A percentile compares a stretch with the other conserved stretches of the same genome.
Conservation (phyloP, 2,113 vertebrate genomes). For the Thryonomys swinderianus region DNA sequence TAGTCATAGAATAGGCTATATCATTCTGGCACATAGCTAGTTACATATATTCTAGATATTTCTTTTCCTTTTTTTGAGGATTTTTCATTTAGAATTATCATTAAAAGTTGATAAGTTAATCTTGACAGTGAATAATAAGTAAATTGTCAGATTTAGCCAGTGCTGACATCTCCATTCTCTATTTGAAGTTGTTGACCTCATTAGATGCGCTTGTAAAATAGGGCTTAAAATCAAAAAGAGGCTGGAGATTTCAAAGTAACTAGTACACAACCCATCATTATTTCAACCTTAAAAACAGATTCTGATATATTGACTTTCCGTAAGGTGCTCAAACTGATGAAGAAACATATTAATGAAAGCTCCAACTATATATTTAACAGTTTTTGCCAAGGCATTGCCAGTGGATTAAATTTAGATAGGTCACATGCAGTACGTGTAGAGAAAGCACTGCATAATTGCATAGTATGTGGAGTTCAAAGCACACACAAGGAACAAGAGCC, state of each 20-base stretch:
- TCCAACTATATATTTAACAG: conserved; percentile 13
- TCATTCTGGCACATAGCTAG: background rate
- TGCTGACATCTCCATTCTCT: conserved; percentile 68
- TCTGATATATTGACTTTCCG: conserved; percentile 42
- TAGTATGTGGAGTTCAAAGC: background rate
- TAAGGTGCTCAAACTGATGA: background rate
- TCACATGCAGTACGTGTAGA: background rate
- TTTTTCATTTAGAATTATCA: conserved; percentile 64
- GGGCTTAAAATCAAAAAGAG: conserved; percentile 22
- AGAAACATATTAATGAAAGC: background rate
- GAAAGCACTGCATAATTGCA: background rate
- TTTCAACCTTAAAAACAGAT: background rate
- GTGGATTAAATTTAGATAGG: background rate
- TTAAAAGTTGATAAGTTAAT: conserved; percentile 59
- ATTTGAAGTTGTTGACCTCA: conserved; percentile 67
- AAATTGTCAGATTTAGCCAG: conserved; percentile 58
- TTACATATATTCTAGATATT: conserved; percentile 58
- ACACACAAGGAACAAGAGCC: background rate
- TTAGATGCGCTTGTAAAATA: conserved; percentile 56
- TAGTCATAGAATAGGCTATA: background rate
- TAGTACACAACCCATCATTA: background rate
- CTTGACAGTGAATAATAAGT: conserved; percentile 69
- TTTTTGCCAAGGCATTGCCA: background rate
- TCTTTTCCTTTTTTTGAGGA: background rate
- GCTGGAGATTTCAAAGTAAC: conserved; percentile 44